These are phyloP conservation scores for Gymnarchus niloticus DNA, from an alignment of 2,113 vertebrate genomes.

Conservation along the genomic window DNA sequence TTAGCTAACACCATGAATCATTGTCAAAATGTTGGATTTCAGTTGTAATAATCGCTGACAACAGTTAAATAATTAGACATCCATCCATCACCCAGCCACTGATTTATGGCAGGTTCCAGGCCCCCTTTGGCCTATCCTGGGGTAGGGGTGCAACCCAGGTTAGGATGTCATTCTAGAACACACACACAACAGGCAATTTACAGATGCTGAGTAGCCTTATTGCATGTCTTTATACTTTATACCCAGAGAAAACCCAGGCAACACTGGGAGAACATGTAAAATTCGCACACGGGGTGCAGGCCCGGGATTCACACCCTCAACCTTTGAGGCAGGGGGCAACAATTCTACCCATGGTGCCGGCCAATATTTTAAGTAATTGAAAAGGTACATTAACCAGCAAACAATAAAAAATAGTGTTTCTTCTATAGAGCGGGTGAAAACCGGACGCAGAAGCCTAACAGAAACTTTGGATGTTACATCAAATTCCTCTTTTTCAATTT, in stretches of 20 bases:
- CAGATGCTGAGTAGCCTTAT: background rate
- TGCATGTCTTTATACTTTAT: background rate
- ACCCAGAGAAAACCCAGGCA: background rate
- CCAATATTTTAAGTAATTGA: background rate
- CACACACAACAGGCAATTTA: background rate
- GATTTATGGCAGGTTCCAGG: background rate
- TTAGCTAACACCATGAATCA: background rate
- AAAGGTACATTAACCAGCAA: background rate
- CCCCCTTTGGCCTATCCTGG: too few species aligned
- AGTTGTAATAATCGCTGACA: background rate
- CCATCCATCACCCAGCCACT: background rate
- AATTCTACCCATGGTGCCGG: background rate
- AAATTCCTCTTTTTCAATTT: conserved; percentile 5
- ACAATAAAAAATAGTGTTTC: background rate
- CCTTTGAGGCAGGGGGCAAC: background rate
- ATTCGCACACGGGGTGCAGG: background rate
- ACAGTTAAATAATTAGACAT: background rate
- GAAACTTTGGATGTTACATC: background rate
- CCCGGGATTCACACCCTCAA: background rate
- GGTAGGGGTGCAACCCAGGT: background rate
- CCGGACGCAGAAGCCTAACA: background rate
- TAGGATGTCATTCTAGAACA: background rate
- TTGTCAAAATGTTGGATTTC: background rate
- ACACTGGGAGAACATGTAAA: too few species aligned
- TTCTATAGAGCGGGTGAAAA: background rate